Evolutionary conservation across 2,797 vertebrate genomes (phyloP).

Genomic region (Loris lydekkerianus): DNA sequence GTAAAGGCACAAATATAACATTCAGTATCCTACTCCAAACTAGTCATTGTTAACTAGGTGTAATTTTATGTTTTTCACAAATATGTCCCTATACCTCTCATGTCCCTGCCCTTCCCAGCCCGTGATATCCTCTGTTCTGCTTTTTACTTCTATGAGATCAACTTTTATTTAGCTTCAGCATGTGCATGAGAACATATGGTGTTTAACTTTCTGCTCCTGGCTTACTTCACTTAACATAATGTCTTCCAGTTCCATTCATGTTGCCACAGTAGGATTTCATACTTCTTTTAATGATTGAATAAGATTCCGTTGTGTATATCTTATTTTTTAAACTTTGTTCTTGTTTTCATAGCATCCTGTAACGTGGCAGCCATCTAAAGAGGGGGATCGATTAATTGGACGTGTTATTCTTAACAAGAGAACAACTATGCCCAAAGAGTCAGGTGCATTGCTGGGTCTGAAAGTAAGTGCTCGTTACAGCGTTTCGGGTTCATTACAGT

Average conservation of each 20-base stretch:
- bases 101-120: not conserved
- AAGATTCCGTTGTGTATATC: not conserved
- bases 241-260: not conserved
- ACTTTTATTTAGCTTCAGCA: not conserved
- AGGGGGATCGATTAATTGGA: constrained; percentile 98
- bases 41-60: not conserved
- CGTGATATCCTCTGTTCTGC: not conserved
- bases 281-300: not conserved
- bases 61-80: not conserved
- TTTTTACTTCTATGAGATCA: not conserved
- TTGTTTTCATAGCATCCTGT: constrained; percentile 94
- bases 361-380: constrained; percentile 99
- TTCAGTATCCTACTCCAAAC: not conserved
- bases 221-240: not conserved
- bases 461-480: constrained; percentile 92
- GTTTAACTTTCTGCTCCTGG: not conserved
- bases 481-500: not conserved
- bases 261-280: not conserved
- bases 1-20: not conserved
- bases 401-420: constrained; percentile 98
- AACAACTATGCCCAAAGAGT: constrained; percentile 97
- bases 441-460: constrained; percentile 96
- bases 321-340: constrained; percentile 59
- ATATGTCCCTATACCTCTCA: not conserved
- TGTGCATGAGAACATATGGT: not conserved